These are phyloP conservation scores for Papilio dardanus DNA, from an alignment of 1,140 invertebrate species.

Conservation along the genomic window DNA sequence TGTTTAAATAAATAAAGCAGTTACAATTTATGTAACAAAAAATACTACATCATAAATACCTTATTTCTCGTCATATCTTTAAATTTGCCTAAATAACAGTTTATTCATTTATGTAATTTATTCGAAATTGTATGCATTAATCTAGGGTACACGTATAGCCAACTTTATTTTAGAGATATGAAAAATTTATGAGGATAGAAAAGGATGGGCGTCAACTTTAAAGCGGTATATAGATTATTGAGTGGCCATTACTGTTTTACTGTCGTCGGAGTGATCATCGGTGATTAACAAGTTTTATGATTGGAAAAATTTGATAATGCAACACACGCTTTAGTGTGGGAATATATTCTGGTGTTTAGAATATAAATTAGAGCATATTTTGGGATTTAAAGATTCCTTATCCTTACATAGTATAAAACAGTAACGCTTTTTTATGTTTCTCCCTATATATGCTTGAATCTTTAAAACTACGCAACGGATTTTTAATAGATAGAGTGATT, in stretches of 20 bases:
- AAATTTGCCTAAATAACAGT: too few species aligned
- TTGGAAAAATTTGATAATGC: conserved; percentile 43
- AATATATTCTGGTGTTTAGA: conserved; percentile 41
- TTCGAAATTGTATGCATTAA: not conserved
- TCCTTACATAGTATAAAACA: too few species aligned
- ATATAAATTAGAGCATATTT: too few species aligned
- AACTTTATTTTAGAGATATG: conserved; percentile 44
- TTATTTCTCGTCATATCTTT: too few species aligned
- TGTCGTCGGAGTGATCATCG: conserved; percentile 46
- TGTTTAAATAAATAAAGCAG: too few species aligned
- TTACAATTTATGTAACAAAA: too few species aligned
- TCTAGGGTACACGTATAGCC: conserved; percentile 24
- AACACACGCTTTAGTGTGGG: conserved; percentile 39
- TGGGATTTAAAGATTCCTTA: too few species aligned
- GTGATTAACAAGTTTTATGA: conserved; percentile 52
- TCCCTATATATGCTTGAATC: too few species aligned
- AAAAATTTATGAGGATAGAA: conserved; percentile 59
- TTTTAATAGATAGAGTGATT: too few species aligned
- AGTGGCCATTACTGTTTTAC: conserved; percentile 59
- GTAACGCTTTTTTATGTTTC: too few species aligned
- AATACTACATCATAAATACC: too few species aligned
- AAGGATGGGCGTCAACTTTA: conserved; percentile 55
- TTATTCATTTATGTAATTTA: not conserved
- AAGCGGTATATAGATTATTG: conserved; percentile 48
- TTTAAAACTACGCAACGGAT: too few species aligned